Conservation (phyloP, 2,113 vertebrate species). For the Ciconia boyciana region DNA sequence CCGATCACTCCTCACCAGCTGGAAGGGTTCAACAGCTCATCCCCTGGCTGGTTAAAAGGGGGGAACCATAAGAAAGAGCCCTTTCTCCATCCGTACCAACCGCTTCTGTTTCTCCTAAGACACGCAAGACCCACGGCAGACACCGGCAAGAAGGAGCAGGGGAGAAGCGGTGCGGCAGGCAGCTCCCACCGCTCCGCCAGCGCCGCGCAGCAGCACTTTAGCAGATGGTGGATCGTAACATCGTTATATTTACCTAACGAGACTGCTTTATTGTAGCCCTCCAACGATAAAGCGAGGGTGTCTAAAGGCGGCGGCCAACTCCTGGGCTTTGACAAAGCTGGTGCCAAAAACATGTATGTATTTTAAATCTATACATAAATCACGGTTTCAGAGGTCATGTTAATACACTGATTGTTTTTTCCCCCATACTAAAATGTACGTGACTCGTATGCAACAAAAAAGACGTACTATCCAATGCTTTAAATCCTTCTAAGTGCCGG, state of each 20-base stretch:
- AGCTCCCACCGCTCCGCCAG: neutral
- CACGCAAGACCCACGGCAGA: accelerated
- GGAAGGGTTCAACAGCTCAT: neutral
- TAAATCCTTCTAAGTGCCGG: neutral
- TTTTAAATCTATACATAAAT: neutral
- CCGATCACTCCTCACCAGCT: neutral
- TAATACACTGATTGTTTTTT: neutral
- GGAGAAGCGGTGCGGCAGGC: neutral
- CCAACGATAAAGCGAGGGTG: neutral
- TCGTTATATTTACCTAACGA: conserved; percentile 37
- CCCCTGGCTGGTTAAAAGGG: neutral
- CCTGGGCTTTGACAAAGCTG: neutral
- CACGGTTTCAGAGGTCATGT: neutral
- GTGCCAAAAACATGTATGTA: neutral
- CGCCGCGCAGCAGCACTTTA: neutral
- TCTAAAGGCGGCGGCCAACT: neutral
- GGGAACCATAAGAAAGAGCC: neutral
- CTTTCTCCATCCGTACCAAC: neutral
- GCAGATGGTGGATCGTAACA: conserved; percentile 21
- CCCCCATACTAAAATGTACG: neutral
- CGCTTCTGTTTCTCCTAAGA: neutral
- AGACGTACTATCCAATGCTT: neutral
- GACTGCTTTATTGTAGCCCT: conserved; percentile 16
- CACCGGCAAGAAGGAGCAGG: neutral
- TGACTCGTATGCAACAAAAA: neutral